Evolutionary conservation across 2,797 vertebrate species (phyloP).

Genomic region (Leucoraja ocellata): DNA sequence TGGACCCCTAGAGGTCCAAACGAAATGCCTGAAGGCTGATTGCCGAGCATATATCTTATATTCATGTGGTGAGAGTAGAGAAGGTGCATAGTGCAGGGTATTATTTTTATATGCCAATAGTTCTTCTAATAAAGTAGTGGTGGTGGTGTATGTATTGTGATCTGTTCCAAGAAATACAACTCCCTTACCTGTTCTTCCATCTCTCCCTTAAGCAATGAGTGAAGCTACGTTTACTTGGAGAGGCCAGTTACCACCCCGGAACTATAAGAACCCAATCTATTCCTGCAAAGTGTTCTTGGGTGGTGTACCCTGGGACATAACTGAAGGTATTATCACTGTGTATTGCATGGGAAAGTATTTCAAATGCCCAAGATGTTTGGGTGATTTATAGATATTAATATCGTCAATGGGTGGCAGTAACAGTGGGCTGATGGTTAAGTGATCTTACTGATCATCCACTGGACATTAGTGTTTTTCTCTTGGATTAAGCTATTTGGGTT

Average conservation of each 20-base stretch:
- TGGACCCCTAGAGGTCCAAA: too few species aligned
- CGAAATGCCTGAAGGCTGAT: background rate
- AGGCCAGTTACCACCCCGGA: slow-evolving; percentile 87
- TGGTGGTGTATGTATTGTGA: background rate
- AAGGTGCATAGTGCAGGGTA: background rate
- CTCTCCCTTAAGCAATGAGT: slow-evolving; percentile 72
- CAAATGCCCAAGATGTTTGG: too few species aligned
- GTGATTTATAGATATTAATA: background rate
- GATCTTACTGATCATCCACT: too few species aligned
- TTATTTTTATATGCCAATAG: background rate
- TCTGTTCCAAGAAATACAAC: background rate
- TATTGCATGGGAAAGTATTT: background rate
- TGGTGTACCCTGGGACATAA: slow-evolving; percentile 97
- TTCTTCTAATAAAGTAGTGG: too few species aligned
- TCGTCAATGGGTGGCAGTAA: background rate
- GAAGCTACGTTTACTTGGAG: slow-evolving; percentile 97
- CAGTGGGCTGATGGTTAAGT: background rate
- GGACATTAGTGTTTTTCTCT: too few species aligned
- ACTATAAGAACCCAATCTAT: slow-evolving; percentile 92
- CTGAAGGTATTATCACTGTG: slow-evolving; percentile 69
- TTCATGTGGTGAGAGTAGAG: background rate
- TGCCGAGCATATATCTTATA: background rate
- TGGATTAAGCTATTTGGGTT: too few species aligned
- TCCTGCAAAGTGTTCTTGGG: slow-evolving; percentile 97
- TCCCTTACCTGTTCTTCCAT: background rate